Base-by-base conservation (phyloP, 2,797 vertebrate species). In the Bradypodion pumilum region DNA sequence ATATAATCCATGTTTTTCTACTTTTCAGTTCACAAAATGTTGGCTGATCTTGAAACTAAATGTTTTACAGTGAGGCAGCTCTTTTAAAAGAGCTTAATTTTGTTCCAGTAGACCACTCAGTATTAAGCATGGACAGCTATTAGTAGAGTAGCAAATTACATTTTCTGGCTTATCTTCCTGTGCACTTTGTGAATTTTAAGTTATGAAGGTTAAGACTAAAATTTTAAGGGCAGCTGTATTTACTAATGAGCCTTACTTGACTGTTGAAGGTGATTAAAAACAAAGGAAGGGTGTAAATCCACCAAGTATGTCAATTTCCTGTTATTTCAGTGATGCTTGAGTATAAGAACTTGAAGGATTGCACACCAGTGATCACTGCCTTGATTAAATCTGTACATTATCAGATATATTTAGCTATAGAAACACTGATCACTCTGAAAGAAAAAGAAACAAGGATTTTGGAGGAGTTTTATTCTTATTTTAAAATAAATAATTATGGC, bases 91-190 rank as follows among this genome's bases (percentile, higher is more conserved):
- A 91, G 91, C 87, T 88, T 92, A 80, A 93, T 95, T 96, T 78
- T 93, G 93, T 94, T 96, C 94, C 88, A 89, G 91, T 95, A 95
- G 95, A 96, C 95, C 96, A 96, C 94, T 96, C 96, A 97, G 96
- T 97, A 96, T 97, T 97, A 96, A 94, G 95, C 95, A 95, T 96
- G 96, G 96, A 92, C 95, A 96, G 95, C 96, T 95, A 93, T 96
- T 94, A 91, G 90, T 96, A 97, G 96, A 95, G 87, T 96, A 96
- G 96, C 95, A 91, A 90, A 94, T 95, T 94, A 91, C 86, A 86
- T 95, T 95, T 94, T 95, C 95, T 95, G 86, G 89, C 94, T 94
- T 95, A 95, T 94, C 93, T 95, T 85, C 95, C 94, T 96, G 96
- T 96, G 96, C 95, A 96, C 95, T 97, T 97, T 95, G 96, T 96